Base-by-base conservation (phyloP, 2,797 vertebrate genomes). In the Darevskia mixta region DNA sequence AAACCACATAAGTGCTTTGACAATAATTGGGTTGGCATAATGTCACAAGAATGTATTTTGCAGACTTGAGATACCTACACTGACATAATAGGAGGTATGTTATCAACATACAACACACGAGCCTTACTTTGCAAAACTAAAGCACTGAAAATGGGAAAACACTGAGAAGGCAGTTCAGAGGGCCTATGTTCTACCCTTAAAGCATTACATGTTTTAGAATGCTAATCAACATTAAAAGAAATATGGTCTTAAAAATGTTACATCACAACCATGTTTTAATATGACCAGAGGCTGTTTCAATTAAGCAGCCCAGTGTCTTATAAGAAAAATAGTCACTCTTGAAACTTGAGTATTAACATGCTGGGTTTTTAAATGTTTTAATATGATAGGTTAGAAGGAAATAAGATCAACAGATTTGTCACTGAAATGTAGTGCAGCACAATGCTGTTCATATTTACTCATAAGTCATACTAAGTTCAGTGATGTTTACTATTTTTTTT, bases 21-120 rank as follows among this genome's bases (percentile, higher is more conserved):
- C 79, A 83, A 83, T 45, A 79, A 88, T 18, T 38, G 66, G n/a
- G 41, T 45, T 85, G 82, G 38, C 82, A 88, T 75, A 45, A 61
- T 15, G 38, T 80, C 77, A 88, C 38, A 85, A 38, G 64, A 85
- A 79, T 72, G 25, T 71, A 80, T 58, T 71, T 71, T 27, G 18
- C 35, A 84, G 81, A 79, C 4, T 5, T 35, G 18, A 79, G 67
- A 49, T 45, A 84, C 41, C 41, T 27, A 23, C 58, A 88, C 18
- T 73, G 15, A n/a, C 32, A 72, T 80, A 45, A 29, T 43, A 69
- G 17, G 45, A 88, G 73, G 38, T 77, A 78, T 8, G 6, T 4
- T 25, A 69, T 78, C 45, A 72, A 38, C 43, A 72, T 25, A 64
- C 41, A 79, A 1, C 3, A 25, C 8, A 27, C 7, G 3, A 35